Evolutionary conservation across 1,140 invertebrate genomes (phyloP), one percentile per base, ranked within the genome.

Genomic region (Ganaspis sp.): DNA sequence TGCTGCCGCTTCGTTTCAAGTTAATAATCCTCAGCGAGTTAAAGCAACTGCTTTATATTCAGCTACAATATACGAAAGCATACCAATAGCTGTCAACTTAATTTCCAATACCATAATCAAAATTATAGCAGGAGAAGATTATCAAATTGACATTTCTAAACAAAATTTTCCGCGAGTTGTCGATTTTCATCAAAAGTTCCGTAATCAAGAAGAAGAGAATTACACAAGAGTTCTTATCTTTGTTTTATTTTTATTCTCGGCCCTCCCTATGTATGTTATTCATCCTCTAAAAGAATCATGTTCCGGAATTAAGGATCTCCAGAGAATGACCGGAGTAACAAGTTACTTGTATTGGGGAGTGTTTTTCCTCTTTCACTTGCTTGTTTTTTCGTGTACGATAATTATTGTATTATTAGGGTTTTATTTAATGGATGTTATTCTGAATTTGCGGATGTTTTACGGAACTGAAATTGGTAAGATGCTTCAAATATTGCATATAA

Each of bases 261-360:
- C 82, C 45, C 23, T 83, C 0, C 82, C 85, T 0, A 49, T 89
- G 9, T 90, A 88, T 1, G 75, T 85, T 0, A 38, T 85, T 8
- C 88, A 88, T 78, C 92, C 94, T 0, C 78, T 91, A 4, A 81
- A 80, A 58, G 89, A 90, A 73, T 82, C 72, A 6, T 37, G 74
- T 1, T 93, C 93, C 80, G 92, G 92, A 21, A 75, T 90, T 4
- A 95, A 95, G 83, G 94, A 95, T 77, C 87, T 95, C 9, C 94
- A 95, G 88, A 92, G 94, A 86, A 94, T 95, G 87, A 93, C 94
- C 15, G 94, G 95, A 40, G 92, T 94, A 1, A 87, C 92, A 9
- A 87, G 91, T 8, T 54, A 91, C 1, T 91, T 87, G 0, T 95
- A 94, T 81, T 95, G 94, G 95, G 42, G 91, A 6, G 90, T 92